Percentiles rank a stretch among this genome's conserved stretches.
Evolutionary conservation across 35 echinoderm and acorn worm genomes (phyloP).

Genomic region (Hemicentrotus pulcherrimus): DNA sequence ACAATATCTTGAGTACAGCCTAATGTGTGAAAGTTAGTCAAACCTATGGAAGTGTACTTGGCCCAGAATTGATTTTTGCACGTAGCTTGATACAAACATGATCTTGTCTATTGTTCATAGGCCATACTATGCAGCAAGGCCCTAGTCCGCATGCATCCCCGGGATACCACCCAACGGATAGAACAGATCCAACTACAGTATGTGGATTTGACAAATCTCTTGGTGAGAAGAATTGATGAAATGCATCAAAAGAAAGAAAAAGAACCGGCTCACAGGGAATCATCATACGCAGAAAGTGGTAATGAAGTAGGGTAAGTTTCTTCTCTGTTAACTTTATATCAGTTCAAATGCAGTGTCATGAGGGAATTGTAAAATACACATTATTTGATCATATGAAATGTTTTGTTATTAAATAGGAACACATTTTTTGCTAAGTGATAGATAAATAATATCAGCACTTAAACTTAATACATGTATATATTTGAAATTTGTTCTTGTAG

Average conservation of each 20-base stretch:
- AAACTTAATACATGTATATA: too few species aligned
- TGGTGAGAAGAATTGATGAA: slow-evolving; percentile 67
- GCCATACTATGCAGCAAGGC: slow-evolving; percentile 51
- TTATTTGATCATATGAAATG: too few species aligned
- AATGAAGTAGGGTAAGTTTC: background rate
- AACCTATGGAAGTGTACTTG: too few species aligned
- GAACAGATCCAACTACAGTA: slow-evolving; percentile 69
- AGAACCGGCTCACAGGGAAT: background rate
- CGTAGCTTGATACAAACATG: background rate
- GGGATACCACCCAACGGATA: slow-evolving; percentile 51
- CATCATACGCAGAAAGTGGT: background rate
- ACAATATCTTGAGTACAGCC: too few species aligned
- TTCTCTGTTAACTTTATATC: background rate
- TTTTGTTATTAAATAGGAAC: too few species aligned
- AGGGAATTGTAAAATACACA: too few species aligned
- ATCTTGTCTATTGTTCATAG: background rate
- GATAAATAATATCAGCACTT: too few species aligned
- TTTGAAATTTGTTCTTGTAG: too few species aligned
- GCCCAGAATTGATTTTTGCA: background rate
- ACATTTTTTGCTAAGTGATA: too few species aligned
- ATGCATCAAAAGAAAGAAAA: slow-evolving; percentile 54
- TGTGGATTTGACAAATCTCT: slow-evolving; percentile 61
- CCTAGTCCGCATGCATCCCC: slow-evolving; percentile 60
- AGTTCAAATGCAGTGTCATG: too few species aligned
- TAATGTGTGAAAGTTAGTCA: background rate